Percentiles rank a stretch among this genome's conserved stretches.
Conservation (phyloP, 2,113 vertebrate species). For the Elephas maximus region DNA sequence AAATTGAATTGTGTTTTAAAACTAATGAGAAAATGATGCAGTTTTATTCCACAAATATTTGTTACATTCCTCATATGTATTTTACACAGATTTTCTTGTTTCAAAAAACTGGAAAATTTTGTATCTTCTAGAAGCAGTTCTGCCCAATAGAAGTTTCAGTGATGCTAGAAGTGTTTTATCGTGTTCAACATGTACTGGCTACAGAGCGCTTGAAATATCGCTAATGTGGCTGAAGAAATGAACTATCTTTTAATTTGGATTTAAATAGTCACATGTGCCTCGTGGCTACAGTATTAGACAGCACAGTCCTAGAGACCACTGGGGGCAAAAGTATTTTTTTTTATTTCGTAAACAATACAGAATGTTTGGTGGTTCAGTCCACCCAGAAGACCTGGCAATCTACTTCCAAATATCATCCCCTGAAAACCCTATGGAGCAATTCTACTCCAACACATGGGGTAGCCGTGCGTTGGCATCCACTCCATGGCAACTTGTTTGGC, state of each 20-base stretch:
- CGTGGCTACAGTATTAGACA: background rate
- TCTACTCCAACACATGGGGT: background rate
- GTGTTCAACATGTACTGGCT: background rate
- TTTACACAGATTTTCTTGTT: background rate
- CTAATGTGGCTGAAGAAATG: background rate
- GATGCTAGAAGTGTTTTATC: background rate
- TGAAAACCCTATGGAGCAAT: background rate
- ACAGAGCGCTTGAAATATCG: background rate
- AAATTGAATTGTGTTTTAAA: background rate
- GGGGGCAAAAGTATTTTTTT: too few species aligned
- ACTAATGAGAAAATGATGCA: background rate
- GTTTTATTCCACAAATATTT: background rate
- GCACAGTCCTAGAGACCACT: background rate
- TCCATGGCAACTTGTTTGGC: too few species aligned
- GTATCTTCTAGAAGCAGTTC: background rate
- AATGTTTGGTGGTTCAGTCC: background rate
- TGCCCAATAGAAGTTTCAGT: background rate
- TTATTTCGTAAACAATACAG: background rate
- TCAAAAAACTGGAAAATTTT: background rate
- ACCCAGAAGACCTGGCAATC: background rate
- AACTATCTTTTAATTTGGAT: conserved; percentile 10
- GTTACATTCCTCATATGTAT: background rate
- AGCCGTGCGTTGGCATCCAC: background rate
- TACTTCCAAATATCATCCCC: background rate
- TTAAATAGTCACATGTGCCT: background rate